Evolutionary conservation across 2,888 invertebrate genomes (phyloP), one percentile per base, ranked within the genome.

Genomic region (Sesia apiformis): DNA sequence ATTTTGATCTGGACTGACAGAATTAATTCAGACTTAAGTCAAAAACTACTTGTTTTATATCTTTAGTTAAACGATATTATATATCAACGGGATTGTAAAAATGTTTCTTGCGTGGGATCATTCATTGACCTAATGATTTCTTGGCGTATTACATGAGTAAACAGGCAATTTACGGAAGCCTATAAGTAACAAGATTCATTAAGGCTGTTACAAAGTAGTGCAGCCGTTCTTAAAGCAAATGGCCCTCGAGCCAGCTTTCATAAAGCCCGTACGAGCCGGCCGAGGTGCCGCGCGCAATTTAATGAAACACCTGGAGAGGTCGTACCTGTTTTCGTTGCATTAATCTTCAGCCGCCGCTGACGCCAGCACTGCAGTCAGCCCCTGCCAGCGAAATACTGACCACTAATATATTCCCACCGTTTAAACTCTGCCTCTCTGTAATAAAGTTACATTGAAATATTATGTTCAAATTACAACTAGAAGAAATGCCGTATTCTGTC

Each of bases 181-280:
- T 87, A 86, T 87, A 86, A 89, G 88, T 87, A 88, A 87, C 87
- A 81, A 85, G 86, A 87, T 89, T 89, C 86, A 88, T 89, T 89
- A 89, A 84, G 80, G 81, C 77, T 74, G 84, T 87, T 87, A 88
- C 88, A 88, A 87, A 89, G 88, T 89, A 82, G 85, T 83, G 78
- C 84, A 72, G 80, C 77, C 84, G 85, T 85, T 87, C 88, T 88
- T 88, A 85, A 85, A 88, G 86, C 84, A 87, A 88, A 88, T 88
- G 85, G 86, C 87, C 78, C 87, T 88, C 80, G 79, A 88, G 87
- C 80, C 82, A 81, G 84, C 86, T 70, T 79, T 85, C 86, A 86
- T 88, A 88, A 89, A 84, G 83, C 81, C 74, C 80, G 80, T 82
- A 79, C 79, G 82, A 81, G 81, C 73, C 72, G 82, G 78, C 76